These are phyloP conservation scores for Eidolon dupreanum DNA, from an alignment of 2,797 vertebrate species.

Conservation along the genomic window DNA sequence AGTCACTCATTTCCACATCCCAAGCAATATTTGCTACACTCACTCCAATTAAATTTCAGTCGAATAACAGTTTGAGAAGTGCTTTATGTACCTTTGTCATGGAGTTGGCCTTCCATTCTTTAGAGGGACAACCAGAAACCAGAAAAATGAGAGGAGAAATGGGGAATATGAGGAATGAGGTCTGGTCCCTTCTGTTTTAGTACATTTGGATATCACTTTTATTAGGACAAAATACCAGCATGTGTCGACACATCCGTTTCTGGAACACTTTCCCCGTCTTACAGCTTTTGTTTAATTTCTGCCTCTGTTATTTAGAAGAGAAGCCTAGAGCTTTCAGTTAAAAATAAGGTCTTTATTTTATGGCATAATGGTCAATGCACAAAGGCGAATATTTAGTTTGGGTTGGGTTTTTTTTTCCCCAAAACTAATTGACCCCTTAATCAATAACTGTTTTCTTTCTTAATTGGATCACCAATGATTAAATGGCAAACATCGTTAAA, in stretches of 20 bases:
- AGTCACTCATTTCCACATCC: not conserved
- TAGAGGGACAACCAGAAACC: not conserved
- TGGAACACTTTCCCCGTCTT: not conserved
- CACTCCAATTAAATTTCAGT: not conserved
- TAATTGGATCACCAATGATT: not conserved
- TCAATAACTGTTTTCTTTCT: not conserved
- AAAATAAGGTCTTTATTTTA: slow-evolving; percentile 47
- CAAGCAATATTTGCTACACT: not conserved
- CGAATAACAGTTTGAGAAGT: not conserved
- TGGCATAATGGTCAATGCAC: not conserved
- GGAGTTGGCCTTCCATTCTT: not conserved
- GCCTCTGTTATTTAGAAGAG: not conserved
- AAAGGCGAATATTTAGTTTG: slow-evolving; percentile 26
- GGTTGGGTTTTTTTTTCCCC: not conserved
- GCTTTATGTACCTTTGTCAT: not conserved
- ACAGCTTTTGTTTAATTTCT: slow-evolving; percentile 29
- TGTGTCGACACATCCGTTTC: not conserved
- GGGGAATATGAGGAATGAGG: not conserved
- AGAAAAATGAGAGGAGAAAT: not conserved
- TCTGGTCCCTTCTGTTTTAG: not conserved
- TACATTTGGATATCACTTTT: not conserved
- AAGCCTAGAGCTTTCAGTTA: slow-evolving; percentile 20
- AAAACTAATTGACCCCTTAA: slow-evolving; percentile 29
- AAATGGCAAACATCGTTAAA: slow-evolving; percentile 7
- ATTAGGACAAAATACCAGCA: not conserved